A percentile compares a stretch with the other conserved stretches of the same genome.
Evolutionary conservation across 2,113 vertebrate species (phyloP).

Genomic region (Salvelinus alpinus): DNA sequence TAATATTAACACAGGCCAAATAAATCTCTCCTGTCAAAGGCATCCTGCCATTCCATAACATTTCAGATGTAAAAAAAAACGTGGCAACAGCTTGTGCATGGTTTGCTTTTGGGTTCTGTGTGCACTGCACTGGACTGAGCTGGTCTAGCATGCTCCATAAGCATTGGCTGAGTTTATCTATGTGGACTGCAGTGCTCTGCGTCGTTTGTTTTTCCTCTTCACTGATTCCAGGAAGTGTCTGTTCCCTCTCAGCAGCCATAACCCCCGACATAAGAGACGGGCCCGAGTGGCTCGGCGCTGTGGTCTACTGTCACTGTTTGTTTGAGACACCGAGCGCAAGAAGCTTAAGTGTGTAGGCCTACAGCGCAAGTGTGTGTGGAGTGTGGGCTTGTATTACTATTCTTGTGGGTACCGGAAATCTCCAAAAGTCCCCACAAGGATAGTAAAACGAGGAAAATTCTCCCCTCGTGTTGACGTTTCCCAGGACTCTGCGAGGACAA

Average conservation of each 20-base stretch:
- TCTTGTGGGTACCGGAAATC: neutral
- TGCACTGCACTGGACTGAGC: neutral
- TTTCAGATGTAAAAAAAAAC: no score
- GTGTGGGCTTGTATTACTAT: neutral
- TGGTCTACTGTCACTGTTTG: neutral
- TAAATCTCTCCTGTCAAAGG: no score
- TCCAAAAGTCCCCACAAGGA: no score
- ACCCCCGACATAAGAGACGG: neutral
- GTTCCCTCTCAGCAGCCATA: slow-evolving; percentile 11
- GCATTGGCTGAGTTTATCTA: slow-evolving; percentile 10
- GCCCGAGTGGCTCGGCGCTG: no score
- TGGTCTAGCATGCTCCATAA: neutral
- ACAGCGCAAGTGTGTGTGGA: neutral
- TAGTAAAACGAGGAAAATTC: no score
- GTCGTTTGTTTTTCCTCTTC: slow-evolving; percentile 13
- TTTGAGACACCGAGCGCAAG: neutral
- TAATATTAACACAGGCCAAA: no score
- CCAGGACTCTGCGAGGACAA: no score
- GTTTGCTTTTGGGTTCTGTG: neutral
- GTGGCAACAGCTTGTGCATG: no score
- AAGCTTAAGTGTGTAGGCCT: neutral
- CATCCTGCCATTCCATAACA: no score
- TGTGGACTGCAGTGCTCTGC: slow-evolving; percentile 9
- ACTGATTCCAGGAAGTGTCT: slow-evolving; percentile 22
- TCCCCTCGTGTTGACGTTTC: no score